These are phyloP conservation scores for Neelides sp. DNA, from an alignment of 1,140 invertebrate species.

Conservation along the genomic window DNA sequence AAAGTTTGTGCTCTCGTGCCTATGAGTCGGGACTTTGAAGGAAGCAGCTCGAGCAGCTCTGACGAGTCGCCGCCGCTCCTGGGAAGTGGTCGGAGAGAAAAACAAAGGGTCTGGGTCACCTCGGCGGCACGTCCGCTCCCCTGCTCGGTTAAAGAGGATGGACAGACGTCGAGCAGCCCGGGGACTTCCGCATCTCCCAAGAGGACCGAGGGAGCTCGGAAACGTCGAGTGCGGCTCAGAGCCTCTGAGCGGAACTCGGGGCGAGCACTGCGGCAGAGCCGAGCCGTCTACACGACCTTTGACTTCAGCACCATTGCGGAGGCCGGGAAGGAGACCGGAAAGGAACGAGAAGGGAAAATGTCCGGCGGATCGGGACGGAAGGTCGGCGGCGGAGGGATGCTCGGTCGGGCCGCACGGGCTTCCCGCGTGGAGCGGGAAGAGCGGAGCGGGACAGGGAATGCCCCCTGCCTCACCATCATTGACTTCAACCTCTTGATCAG, in stretches of 20 bases:
- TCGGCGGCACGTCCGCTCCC: no score
- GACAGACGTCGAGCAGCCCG: not conserved
- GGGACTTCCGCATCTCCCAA: not conserved
- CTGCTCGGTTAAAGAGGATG: no score
- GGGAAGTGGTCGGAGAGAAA: no score
- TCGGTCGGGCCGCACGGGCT: conserved; percentile 17
- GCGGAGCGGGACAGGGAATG: conserved; percentile 21
- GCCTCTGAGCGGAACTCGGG: not conserved
- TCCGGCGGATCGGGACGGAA: conserved; percentile 29
- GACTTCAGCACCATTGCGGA: conserved; percentile 24
- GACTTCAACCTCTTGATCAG: conserved; percentile 56
- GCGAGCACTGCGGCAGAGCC: not conserved
- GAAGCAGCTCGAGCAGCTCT: no score
- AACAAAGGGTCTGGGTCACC: no score
- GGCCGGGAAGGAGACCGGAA: no score
- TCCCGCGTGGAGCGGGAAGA: not conserved
- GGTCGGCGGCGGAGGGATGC: conserved; percentile 32
- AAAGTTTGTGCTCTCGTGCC: no score
- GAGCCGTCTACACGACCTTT: conserved; percentile 23
- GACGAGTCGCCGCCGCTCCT: no score
- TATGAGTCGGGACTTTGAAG: no score
- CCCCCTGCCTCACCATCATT: conserved; percentile 52
- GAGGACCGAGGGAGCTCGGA: not conserved
- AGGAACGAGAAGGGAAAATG: conserved; percentile 31
- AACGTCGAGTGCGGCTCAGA: not conserved